Evolutionary conservation across 1,140 invertebrate species (phyloP), one percentile per base, ranked within the genome.

Genomic region (Saccostrea glomerata): DNA sequence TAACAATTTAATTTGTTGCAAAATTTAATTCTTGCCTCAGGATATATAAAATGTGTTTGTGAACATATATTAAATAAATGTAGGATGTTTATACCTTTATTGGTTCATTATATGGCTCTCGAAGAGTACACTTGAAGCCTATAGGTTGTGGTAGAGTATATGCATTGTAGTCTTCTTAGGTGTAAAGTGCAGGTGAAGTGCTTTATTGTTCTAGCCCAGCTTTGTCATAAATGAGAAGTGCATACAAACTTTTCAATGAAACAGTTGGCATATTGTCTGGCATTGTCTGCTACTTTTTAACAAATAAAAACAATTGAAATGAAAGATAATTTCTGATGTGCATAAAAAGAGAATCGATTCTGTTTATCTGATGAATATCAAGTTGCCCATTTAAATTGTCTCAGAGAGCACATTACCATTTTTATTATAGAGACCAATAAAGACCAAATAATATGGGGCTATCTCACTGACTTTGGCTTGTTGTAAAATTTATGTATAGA

Each of bases 401-500:
- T 30, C 23, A 30, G 40, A 36, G 11, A 36, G 70, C 23, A 36
- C 70, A 77, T 77, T 77, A 30, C 70, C 70, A 77, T 77, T 30
- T 77, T 77, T 30, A 77, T 77, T 77, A 30, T 25, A 30, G 30
- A 15, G 25, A 25, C 2, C 40, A 47, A n/a, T n/a, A n/a, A 47
- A 47, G 40, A 47, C 25, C 5, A 47, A 36, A 36, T 77, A 36
- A 13, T 30, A 77, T 36, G 9, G 25, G 70, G 25, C 70, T 77
- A 77, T 77, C 70, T 77, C 70, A 77, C 23, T 73, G 70, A 77
- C 25, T 77, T 77, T 25, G 70, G 70, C 70, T 23, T 12, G 70
- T 30, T 77, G 70, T 25, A 77, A 77, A 77, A 77, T 77, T 77
- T 77, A 77, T 77, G 70, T 77, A 77, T 77, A 77, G 70, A 77